These are phyloP conservation scores for Dusona sp. DNA, from an alignment of 2,888 invertebrate species.

Conservation along the genomic window DNA sequence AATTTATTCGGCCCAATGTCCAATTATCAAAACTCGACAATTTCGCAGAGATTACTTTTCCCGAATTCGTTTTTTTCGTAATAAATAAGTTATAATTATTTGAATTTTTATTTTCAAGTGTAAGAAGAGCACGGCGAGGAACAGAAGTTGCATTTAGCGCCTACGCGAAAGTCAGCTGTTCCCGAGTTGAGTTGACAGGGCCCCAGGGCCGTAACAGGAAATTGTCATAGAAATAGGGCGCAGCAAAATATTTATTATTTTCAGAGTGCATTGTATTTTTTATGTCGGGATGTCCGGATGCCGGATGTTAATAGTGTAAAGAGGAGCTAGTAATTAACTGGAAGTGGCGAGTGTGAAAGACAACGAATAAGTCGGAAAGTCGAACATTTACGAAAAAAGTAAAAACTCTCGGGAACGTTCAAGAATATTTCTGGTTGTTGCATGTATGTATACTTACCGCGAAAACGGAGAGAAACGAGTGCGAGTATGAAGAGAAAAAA, in stretches of 20 bases:
- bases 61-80: too few species aligned
- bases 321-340: neutral
- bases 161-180: conserved; percentile 40
- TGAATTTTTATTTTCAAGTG: neutral
- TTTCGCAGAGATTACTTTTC: too few species aligned
- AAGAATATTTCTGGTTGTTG: neutral
- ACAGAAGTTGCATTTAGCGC: neutral
- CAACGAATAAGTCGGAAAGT: neutral
- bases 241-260: neutral
- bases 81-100: too few species aligned
- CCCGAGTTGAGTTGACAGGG: neutral
- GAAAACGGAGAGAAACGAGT: neutral
- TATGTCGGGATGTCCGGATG: neutral
- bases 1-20: too few species aligned
- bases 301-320: neutral
- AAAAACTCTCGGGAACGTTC: neutral
- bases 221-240: neutral
- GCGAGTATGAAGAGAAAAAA: conserved; percentile 6
- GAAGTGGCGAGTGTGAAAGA: neutral
- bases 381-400: neutral
- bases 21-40: too few species aligned
- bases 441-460: neutral
- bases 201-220: conserved; percentile 4
- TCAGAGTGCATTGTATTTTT: neutral
- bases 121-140: neutral